phyloP scores from a whole-genome alignment of 2,797 vertebrate genomes.

The Morus bassanus region DNA sequence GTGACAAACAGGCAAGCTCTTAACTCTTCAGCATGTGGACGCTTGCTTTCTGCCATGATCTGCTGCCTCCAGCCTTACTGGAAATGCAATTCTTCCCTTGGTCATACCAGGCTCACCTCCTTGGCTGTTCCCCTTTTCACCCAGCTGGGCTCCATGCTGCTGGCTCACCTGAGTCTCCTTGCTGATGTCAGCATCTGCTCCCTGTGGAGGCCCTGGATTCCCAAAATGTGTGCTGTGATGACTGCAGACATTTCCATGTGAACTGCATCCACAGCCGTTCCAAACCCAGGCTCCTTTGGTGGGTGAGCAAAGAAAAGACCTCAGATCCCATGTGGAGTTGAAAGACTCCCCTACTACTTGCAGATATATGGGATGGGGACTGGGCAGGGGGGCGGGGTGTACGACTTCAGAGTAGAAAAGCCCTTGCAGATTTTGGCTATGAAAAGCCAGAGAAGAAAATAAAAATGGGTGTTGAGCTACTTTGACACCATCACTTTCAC shows the following conservation, averaged over 20 bases:
- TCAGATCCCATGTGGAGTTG: neutral
- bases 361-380: neutral
- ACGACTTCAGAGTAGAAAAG: neutral
- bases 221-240: neutral
- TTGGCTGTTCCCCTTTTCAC: neutral
- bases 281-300: neutral
- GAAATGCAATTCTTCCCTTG: neutral
- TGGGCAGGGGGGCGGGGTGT: neutral
- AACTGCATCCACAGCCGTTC: neutral
- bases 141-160: neutral
- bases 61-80: neutral
- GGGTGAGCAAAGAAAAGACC: neutral
- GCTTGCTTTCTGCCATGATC: accelerated
- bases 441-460: neutral
- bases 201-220: neutral
- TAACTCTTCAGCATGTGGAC: neutral
- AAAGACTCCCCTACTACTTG: accelerated
- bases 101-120: neutral
- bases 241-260: neutral
- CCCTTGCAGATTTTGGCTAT: neutral
- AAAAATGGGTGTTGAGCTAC: neutral
- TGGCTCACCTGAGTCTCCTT: neutral
- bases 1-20: neutral
- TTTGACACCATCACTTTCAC: neutral
- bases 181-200: neutral